Conservation (phyloP, 2,888 invertebrate genomes). For the Trilocha varians region DNA sequence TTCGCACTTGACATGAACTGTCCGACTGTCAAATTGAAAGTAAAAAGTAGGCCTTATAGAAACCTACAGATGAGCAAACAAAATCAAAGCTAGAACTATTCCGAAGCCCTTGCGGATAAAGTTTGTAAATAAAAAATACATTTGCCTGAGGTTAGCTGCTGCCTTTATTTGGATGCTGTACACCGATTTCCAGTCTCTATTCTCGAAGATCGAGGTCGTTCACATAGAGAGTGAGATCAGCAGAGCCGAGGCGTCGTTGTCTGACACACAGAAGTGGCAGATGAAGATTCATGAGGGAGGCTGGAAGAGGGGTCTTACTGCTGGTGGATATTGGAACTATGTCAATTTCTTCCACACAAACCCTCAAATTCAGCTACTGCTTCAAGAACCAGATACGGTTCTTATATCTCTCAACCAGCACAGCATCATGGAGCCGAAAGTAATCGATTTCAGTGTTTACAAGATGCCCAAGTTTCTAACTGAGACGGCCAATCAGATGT, state of each 20-base stretch:
- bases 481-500: conserved; percentile 84
- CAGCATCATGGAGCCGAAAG: conserved; percentile 93
- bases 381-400: conserved; percentile 78
- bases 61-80: too few relatives aligned
- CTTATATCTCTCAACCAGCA: conserved; percentile 91
- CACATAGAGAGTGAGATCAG: conserved; percentile 91
- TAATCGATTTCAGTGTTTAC: conserved; percentile 92
- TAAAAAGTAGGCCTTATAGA: too few relatives aligned
- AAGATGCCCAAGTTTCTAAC: conserved; percentile 77
- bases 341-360: conserved; percentile 93
- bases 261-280: conserved; percentile 86
- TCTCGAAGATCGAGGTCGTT: conserved; percentile 87
- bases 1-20: too few relatives aligned
- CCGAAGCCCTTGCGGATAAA: too few relatives aligned
- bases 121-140: too few relatives aligned
- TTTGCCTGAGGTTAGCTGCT: too few relatives aligned
- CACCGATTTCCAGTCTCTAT: conserved; percentile 85
- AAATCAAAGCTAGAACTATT: too few relatives aligned
- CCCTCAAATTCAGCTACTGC: conserved; percentile 86
- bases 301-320: conserved; percentile 90
- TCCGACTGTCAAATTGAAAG: too few relatives aligned
- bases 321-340: conserved; percentile 92
- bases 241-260: conserved; percentile 85
- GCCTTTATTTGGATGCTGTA: conserved; percentile 91
- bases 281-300: conserved; percentile 89